These are phyloP conservation scores for Phaedon cochleariae DNA, from an alignment of 2,888 invertebrate genomes.

Conservation along the genomic window DNA sequence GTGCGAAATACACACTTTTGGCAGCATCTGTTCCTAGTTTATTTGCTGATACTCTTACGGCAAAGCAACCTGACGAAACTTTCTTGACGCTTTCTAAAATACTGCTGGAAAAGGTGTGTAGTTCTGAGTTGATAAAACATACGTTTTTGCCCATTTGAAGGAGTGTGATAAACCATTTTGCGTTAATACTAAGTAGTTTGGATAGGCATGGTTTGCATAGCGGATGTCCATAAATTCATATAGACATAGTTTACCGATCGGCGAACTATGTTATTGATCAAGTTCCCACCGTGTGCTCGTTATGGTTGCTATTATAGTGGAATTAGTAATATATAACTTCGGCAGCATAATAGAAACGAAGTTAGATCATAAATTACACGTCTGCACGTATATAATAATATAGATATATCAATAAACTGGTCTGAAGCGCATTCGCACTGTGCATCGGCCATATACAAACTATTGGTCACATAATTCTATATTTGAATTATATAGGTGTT, in stretches of 20 bases:
- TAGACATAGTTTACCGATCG: constrained; percentile 12
- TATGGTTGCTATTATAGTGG: constrained; percentile 22
- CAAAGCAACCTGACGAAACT: too few species aligned
- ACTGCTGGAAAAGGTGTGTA: too few species aligned
- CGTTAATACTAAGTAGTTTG: background rate
- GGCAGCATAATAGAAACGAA: constrained; percentile 14
- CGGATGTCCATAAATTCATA: constrained; percentile 17
- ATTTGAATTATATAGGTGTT: too few species aligned
- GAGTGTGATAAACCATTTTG: background rate
- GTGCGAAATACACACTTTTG: too few species aligned
- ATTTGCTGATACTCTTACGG: too few species aligned
- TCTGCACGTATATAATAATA: constrained; percentile 7
- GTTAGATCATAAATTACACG: constrained; percentile 13
- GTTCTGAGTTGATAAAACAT: too few species aligned
- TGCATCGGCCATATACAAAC: background rate
- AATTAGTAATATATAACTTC: constrained; percentile 14
- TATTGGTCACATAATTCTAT: too few species aligned
- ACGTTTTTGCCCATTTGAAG: too few species aligned
- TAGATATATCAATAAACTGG: background rate
- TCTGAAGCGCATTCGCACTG: background rate
- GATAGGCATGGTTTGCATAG: background rate
- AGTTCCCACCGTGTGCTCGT: constrained; percentile 21
- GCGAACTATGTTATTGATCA: constrained; percentile 23
- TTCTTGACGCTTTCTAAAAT: too few species aligned
- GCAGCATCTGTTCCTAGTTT: too few species aligned